Evolutionary conservation across 2,888 invertebrate species (phyloP), one percentile per base, ranked within the genome.

Genomic region (Andrena minutula): DNA sequence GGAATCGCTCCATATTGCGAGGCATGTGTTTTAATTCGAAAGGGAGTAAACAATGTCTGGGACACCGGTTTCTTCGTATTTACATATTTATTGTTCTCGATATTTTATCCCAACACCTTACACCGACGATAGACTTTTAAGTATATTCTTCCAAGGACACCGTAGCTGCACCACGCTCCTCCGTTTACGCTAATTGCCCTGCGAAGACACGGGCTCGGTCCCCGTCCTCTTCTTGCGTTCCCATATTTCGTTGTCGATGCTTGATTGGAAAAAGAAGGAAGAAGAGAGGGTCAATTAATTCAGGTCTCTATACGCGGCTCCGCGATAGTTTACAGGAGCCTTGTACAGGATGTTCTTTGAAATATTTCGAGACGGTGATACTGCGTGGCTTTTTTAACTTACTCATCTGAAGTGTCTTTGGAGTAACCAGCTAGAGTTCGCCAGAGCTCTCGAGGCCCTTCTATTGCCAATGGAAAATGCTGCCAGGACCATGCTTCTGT

Each of bases 391-490:
- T 65, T 51, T 0, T 2, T n/a, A 68, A 89, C 88, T 83, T 61
- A 93, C 92, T 89, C 90, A 47, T 92, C 90, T 0, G 86, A 81
- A 26, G 81, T 81, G 49, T 90, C 90, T 8, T 82, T 87, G 20
- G 91, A 88, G 58, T 92, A 93, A n/a, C 90, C 90, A 5, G 92
- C 92, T 35, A 93, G 83, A 8, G 91, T 86, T 60, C 91, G 88
- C 93, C 93, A 93, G n/a, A 93, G 82, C 79, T 93, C 92, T 10
- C 88, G 90, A 1, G 93, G 92, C 0, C 92, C 93, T 84, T 93
- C 92, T 71, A 93, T 92, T 0, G 92, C 90, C 0, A 92, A 87
- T 5, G 93, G 92, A 81, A 92, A 93, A 66, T 93, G 87, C 35
- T 92, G 91, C 91, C 93, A 92, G 1, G 89, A 73, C 64, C 83